Base-by-base conservation (phyloP, 2,888 invertebrate species). In the Cosmopolites sordidus region DNA sequence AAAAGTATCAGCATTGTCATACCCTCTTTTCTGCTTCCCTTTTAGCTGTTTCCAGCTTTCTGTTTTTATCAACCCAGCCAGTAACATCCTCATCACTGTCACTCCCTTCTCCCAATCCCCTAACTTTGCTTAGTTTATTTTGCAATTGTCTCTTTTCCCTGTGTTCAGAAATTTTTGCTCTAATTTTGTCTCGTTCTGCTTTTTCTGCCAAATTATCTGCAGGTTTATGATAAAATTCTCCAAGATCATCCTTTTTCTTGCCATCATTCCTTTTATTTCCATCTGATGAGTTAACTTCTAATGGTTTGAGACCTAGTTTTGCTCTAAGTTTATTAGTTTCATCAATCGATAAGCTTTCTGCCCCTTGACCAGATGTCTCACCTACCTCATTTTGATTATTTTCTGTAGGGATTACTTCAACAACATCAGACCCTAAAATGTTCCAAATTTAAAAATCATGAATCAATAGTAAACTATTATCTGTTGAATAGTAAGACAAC, bases 251-350 rank as follows among this genome's bases (percentile, higher is more conserved):
- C 58, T 79, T 74, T 41, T 64, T 69, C 58, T 72, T 70, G 14
- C 79, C 73, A 55, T 79, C 79, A 51, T 76, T 78, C 61, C 78
- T 72, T 4, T 60, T 58, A 11, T 44, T 51, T 9, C 48, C 27
- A 38, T 50, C 54, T 6, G 61, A 57, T 12, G 59, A 38, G 38
- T 58, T 58, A n/a, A 87, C 75, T 65, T 94, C 89, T 2, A 98
- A 76, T 0, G 97, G 98, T 69, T 94, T 95, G 29, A 98, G 77
- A 0, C 98, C 98, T 16, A 99, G 80, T 71, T 95, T 94, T 1
- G 91, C 91, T 65, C 98, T 80, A 9, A 99, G 75, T 61, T 86
- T 88, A 74, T 96, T 96, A 3, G 91, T 92, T 64, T 90, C 92
- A 47, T 86, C 86, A 43, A 93, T 80, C 1, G 92, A 91, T 14